Evolutionary conservation across 53 echinoderm and acorn worm genomes (phyloP), one percentile per base, ranked within the genome.

Genomic region (Echinarachnius parma): DNA sequence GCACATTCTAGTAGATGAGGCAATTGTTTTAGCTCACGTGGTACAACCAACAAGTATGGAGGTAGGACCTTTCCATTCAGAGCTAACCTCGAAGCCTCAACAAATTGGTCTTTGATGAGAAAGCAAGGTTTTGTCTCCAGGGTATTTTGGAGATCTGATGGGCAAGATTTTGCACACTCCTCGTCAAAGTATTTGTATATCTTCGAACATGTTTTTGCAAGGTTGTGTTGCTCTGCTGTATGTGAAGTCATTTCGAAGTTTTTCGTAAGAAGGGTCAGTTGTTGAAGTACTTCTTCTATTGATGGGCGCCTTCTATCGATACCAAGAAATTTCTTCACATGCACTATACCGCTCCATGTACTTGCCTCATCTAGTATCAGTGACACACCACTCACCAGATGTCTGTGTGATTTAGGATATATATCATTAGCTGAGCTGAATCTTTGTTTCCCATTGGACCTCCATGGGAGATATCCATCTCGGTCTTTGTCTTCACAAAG

Each of bases 31-130:
- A 82, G 48, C 21, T 64, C 44, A 0, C 16, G 22, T 5, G 55
- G 29, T 3, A 75, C 66, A 26, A 42, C 30, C 15, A 53, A 76
- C 46, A 65, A 54, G 52, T 65, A 75, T 4, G 82, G 82, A 25
- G 55, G 75, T 21, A 82, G 55, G 27, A 31, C 36, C 1, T 25
- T 11, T 26, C 32, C 32, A 13, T 11, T 15, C 7, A 47, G 33
- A 0, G 83, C 65, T 19, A 83, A 9, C 19, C 24, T 21, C 5
- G 28, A 5, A 7, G 69, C 61, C 21, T 7, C 16, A 15, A 77
- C 68, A 53, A 83, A 83, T 32, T 45, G 50, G 0, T 36, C 39
- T 2, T 60, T 50, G 14, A 61, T 34, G 20, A 77, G 49, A 11
- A 83, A 83, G 31, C 59, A 69, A 31, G 13, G 1, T 8, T 76